phyloP scores from a whole-genome alignment of 2,113 vertebrate genomes.

The Orthonyx spaldingii region DNA sequence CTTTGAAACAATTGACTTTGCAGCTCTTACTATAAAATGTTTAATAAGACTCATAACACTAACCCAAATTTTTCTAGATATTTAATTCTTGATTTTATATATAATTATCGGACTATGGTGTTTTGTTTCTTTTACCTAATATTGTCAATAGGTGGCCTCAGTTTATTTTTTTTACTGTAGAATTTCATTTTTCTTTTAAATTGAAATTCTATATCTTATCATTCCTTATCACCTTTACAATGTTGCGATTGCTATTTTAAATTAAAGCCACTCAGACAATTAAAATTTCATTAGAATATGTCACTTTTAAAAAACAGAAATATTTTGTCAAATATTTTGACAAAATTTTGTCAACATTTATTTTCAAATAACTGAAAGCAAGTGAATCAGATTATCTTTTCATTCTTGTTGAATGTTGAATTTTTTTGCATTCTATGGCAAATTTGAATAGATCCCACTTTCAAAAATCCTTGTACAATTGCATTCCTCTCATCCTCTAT shows the following conservation, averaged over 20 bases:
- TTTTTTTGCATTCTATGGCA: not conserved
- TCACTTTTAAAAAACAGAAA: not conserved
- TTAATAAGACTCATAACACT: not conserved
- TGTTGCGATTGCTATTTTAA: not conserved
- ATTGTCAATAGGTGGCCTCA: conserved; percentile 15
- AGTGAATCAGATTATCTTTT: not conserved
- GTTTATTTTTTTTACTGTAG: not conserved
- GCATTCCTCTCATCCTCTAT: not conserved
- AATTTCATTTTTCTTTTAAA: not conserved
- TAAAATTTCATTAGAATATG: not conserved
- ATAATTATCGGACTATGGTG: not conserved
- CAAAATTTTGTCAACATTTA: not conserved
- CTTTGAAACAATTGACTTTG: not conserved
- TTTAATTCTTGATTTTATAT: not conserved
- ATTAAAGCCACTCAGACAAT: not conserved
- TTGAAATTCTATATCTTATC: not conserved
- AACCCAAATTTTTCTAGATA: not conserved
- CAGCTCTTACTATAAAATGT: not conserved
- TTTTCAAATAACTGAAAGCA: not conserved
- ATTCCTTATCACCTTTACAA: not conserved
- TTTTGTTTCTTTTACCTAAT: not conserved
- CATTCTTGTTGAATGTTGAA: not conserved
- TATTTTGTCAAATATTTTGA: not conserved
- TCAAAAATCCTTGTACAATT: not conserved
- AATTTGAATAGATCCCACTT: not conserved